These are phyloP conservation scores for Sigmodon hispidus DNA, from an alignment of 2,113 vertebrate genomes.

Conservation along the genomic window DNA sequence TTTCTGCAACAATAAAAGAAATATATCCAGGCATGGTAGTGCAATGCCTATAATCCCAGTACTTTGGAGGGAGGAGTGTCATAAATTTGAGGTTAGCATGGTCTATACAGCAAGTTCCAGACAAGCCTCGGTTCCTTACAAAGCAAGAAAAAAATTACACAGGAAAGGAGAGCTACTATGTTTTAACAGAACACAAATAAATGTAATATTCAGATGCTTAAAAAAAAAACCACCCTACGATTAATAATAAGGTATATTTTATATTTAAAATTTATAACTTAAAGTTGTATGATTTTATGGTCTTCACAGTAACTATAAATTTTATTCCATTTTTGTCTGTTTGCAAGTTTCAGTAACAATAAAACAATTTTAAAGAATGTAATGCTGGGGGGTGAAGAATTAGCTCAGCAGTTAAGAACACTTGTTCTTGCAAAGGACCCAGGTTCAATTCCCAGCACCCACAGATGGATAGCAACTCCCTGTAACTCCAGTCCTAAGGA, in stretches of 20 bases:
- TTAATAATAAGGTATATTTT: not conserved
- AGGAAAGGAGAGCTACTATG: not conserved
- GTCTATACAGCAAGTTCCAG: not conserved
- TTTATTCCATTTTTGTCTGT: not conserved
- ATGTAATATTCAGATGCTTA: not conserved
- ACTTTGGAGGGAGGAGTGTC: not conserved
- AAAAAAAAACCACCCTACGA: not conserved
- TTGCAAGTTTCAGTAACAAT: not conserved
- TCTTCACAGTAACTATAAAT: not conserved
- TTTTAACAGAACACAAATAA: not conserved
- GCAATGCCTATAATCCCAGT: not conserved
- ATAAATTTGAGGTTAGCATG: not conserved
- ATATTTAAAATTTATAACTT: not conserved
- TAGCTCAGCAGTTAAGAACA: too few relatives aligned
- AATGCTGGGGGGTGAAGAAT: not conserved
- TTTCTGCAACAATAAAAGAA: not conserved
- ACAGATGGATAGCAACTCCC: not conserved
- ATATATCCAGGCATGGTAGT: not conserved
- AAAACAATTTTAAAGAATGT: not conserved
- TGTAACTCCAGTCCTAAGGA: not conserved
- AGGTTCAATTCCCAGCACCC: not conserved
- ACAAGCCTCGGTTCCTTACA: not conserved
- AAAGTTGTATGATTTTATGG: not conserved
- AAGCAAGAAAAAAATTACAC: not conserved
- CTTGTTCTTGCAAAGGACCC: not conserved